A percentile compares a stretch with the other conserved stretches of the same genome.
phyloP scores from a whole-genome alignment of 2,113 vertebrate species.

The Platysteira castanea region DNA sequence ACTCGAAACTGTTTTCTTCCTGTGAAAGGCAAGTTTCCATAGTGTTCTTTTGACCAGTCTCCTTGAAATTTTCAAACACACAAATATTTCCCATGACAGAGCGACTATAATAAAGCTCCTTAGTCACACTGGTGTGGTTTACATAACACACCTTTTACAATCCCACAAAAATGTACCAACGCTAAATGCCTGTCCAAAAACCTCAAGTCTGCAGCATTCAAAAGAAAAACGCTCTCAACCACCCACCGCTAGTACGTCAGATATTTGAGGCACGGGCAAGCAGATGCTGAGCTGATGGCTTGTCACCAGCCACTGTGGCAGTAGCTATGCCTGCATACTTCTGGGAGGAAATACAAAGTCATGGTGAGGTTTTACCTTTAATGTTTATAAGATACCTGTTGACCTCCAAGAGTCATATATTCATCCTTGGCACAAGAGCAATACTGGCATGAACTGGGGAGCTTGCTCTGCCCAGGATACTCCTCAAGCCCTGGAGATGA shows the following conservation, averaged over 20 bases:
- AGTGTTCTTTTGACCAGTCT: not conserved
- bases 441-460: not conserved
- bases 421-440: not conserved
- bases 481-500: not conserved
- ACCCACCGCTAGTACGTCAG: accelerated
- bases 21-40: not conserved
- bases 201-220: not conserved
- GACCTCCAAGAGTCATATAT: not conserved
- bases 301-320: not conserved
- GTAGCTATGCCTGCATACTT: not conserved
- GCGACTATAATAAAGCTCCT: not conserved
- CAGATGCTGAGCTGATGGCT: not conserved
- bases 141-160: not conserved
- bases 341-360: not conserved
- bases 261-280: not conserved
- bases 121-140: not conserved
- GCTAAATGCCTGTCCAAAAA: not conserved
- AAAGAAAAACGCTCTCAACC: not conserved
- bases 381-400: not conserved
- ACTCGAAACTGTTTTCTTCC: not conserved
- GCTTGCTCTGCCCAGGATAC: not conserved
- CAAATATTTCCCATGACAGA: not conserved
- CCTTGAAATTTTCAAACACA: not conserved
- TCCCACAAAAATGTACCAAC: not conserved
- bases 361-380: not conserved